Percentiles rank a stretch among this genome's conserved stretches.
Evolutionary conservation across 2,113 vertebrate genomes (phyloP).

Genomic region (Aythya baeri): DNA sequence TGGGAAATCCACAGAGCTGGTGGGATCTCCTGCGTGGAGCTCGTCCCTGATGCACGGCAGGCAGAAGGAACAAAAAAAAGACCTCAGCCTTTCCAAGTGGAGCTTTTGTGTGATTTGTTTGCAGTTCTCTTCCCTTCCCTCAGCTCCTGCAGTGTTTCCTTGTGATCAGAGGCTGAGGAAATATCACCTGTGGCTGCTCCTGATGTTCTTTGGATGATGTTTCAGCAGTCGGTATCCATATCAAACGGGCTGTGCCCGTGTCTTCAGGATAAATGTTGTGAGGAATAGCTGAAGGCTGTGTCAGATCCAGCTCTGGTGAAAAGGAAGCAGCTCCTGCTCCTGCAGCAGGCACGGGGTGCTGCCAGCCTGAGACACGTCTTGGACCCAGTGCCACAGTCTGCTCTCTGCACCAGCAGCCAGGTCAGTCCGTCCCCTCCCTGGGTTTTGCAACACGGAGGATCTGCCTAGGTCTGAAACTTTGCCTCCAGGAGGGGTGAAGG

Average conservation of each 20-base stretch:
- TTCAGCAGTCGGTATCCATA: accelerated
- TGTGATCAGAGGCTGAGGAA: background rate
- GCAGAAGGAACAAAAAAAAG: background rate
- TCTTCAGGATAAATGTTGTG: background rate
- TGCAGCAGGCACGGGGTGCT: background rate
- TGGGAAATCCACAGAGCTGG: conserved; percentile 33
- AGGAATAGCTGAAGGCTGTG: background rate
- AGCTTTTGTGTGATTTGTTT: background rate
- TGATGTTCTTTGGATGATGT: background rate
- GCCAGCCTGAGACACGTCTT: background rate
- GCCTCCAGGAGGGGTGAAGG: background rate
- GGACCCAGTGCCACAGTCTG: background rate
- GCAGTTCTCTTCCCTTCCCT: background rate
- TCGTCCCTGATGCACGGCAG: background rate
- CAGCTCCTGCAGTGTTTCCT: background rate
- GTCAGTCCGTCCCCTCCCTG: background rate
- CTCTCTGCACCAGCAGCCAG: background rate
- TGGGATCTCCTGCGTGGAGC: background rate
- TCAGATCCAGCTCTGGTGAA: background rate
- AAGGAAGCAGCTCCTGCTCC: background rate
- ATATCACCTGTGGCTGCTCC: background rate
- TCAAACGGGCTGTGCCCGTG: background rate
- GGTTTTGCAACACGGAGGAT: background rate
- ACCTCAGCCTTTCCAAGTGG: background rate
- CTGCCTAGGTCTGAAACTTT: background rate